Evolutionary conservation across 2,113 vertebrate species (phyloP).

Genomic region (Sylvilagus bachmani): DNA sequence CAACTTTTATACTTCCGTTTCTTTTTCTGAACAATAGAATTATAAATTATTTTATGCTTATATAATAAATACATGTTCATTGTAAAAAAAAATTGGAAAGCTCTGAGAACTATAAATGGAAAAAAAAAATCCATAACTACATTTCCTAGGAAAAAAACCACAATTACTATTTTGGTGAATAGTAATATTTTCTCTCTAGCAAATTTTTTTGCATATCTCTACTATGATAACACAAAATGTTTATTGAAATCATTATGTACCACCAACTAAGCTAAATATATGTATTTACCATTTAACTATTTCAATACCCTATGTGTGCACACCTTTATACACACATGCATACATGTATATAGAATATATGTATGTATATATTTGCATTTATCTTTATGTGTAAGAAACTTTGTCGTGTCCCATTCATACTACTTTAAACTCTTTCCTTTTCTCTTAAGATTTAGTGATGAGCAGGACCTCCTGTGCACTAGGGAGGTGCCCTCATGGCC

Average conservation of each 20-base stretch:
- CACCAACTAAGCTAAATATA: neutral
- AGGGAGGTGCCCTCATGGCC: neutral
- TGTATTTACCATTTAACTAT: neutral
- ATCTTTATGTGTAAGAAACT: neutral
- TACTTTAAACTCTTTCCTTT: slow-evolving; percentile 8
- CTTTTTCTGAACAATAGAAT: neutral
- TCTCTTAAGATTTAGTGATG: neutral
- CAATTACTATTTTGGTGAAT: slow-evolving; percentile 10
- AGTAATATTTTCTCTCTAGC: neutral
- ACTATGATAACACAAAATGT: neutral
- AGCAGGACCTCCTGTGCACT: neutral
- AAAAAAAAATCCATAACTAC: neutral
- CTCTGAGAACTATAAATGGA: neutral
- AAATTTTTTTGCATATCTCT: neutral
- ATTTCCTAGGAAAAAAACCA: neutral
- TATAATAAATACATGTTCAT: slow-evolving; percentile 10
- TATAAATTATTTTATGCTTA: slow-evolving; percentile 33
- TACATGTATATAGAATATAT: neutral
- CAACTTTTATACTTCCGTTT: neutral
- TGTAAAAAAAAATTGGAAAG: neutral
- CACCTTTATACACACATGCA: neutral
- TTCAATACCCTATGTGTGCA: neutral
- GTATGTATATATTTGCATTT: neutral
- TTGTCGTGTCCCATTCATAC: neutral
- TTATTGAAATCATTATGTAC: neutral